Percentiles rank a stretch among this genome's conserved stretches.
Conservation (phyloP, 2,888 invertebrate genomes). For the Tachina grossa region DNA sequence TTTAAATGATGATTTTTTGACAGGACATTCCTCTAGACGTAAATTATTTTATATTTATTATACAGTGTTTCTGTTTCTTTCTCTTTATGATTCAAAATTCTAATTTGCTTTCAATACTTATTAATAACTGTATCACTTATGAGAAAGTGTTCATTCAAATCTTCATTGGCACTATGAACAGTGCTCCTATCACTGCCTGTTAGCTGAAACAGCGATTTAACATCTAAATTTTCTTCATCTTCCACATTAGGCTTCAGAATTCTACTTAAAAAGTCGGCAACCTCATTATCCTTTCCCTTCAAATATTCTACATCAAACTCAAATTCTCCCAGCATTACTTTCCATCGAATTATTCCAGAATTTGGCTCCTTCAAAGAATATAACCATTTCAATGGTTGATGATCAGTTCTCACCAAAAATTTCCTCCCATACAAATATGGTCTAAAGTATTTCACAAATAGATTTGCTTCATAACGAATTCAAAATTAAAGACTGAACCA, state of each 20-base stretch:
- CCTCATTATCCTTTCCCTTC: not conserved
- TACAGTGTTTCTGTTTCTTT: no score
- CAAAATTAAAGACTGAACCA: no score
- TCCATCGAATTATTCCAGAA: not conserved
- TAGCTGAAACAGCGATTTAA: not conserved
- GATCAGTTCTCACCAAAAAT: constrained; percentile 1
- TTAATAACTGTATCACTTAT: no score
- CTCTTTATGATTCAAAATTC: no score
- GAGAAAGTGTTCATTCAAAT: no score
- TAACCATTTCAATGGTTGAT: constrained; percentile 15
- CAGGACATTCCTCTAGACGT: not conserved
- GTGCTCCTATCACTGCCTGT: no score
- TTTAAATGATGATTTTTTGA: no score
- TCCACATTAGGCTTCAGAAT: constrained; percentile 2
- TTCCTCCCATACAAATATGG: not conserved
- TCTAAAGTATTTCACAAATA: not conserved
- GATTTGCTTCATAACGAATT: no score
- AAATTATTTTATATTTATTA: not conserved
- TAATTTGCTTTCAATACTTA: no score
- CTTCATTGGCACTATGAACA: no score
- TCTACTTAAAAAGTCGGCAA: constrained; percentile 4
- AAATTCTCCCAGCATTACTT: not conserved
- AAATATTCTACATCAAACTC: not conserved
- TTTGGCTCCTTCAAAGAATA: constrained; percentile 17
- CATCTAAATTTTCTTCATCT: constrained; percentile 1